These are phyloP conservation scores for Aphelinus certus DNA, from an alignment of 1,140 invertebrate species.

Conservation along the genomic window DNA sequence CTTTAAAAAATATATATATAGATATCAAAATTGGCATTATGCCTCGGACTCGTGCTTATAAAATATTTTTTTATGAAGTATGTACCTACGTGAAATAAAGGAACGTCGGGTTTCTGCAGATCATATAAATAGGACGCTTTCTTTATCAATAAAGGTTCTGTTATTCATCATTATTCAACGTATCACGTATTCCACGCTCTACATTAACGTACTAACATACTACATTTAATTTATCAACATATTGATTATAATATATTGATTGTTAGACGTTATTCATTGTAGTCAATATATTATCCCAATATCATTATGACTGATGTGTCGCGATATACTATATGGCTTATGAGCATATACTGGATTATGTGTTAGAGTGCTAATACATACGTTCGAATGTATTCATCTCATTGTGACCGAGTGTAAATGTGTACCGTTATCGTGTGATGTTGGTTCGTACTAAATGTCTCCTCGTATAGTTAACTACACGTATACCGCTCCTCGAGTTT, in stretches of 20 bases:
- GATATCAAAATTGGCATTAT: slow-evolving; percentile 29
- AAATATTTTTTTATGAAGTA: slow-evolving; percentile 16
- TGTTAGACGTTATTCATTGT: not conserved
- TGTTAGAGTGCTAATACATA: no score
- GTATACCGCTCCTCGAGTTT: no score
- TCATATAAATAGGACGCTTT: slow-evolving; percentile 29
- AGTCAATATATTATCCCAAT: slow-evolving; percentile 6
- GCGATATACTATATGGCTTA: no score
- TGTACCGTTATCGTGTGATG: no score
- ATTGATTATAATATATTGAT: slow-evolving; percentile 13
- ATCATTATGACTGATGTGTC: not conserved
- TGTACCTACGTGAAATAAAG: slow-evolving; percentile 25
- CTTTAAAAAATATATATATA: slow-evolving; percentile 24
- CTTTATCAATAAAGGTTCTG: slow-evolving; percentile 13
- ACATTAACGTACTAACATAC: slow-evolving; percentile 8
- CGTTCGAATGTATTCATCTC: no score
- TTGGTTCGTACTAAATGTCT: no score
- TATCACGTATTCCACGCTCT: not conserved
- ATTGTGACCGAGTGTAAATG: no score
- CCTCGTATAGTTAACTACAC: no score
- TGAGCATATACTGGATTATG: no score
- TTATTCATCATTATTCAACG: not conserved
- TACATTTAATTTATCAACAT: slow-evolving; percentile 21
- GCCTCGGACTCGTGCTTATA: slow-evolving; percentile 30
- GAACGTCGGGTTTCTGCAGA: slow-evolving; percentile 24